Evolutionary conservation across 1,140 invertebrate species (phyloP).

Genomic region (Drosophila rufa): DNA sequence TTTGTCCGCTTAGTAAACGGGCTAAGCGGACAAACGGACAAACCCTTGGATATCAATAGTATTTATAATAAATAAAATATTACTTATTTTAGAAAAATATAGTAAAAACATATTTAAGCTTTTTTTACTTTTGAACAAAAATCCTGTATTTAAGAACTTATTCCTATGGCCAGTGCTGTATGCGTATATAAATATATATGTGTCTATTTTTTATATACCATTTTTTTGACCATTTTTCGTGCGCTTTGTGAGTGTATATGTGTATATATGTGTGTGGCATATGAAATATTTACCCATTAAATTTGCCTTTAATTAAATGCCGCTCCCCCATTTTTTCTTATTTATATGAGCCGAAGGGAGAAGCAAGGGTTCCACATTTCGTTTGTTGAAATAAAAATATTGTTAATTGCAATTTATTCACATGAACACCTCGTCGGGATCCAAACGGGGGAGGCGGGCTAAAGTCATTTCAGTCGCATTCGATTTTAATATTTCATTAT

Average conservation of each 20-base stretch:
- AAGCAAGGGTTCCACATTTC: conserved; percentile 45
- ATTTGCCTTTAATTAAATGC: conserved; percentile 83
- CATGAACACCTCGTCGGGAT: conserved; percentile 72
- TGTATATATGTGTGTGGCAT: conserved; percentile 25
- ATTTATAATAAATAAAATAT: too few species aligned
- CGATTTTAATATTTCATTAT: conserved; percentile 83
- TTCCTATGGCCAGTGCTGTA: conserved; percentile 3
- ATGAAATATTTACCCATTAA: conserved; percentile 83
- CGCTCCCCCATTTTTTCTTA: conserved; percentile 28
- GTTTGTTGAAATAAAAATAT: conserved; percentile 84
- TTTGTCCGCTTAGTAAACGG: too few species aligned
- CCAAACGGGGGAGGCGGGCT: conserved; percentile 6
- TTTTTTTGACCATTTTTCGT: conserved; percentile 29
- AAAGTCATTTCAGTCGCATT: conserved; percentile 54
- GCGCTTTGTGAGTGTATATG: conserved; percentile 12
- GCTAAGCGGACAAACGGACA: too few species aligned
- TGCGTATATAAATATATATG: conserved; percentile 12
- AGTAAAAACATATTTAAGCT: too few species aligned
- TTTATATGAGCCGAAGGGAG: conserved; percentile 16
- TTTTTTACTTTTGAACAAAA: too few species aligned
- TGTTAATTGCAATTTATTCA: conserved; percentile 85
- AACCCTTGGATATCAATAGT: too few species aligned
- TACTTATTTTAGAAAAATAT: too few species aligned
- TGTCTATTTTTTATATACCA: conserved; percentile 20
- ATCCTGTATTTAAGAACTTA: neutral